These are phyloP conservation scores for Cheilosia scutellata DNA, from an alignment of 2,888 invertebrate genomes.

Conservation along the genomic window DNA sequence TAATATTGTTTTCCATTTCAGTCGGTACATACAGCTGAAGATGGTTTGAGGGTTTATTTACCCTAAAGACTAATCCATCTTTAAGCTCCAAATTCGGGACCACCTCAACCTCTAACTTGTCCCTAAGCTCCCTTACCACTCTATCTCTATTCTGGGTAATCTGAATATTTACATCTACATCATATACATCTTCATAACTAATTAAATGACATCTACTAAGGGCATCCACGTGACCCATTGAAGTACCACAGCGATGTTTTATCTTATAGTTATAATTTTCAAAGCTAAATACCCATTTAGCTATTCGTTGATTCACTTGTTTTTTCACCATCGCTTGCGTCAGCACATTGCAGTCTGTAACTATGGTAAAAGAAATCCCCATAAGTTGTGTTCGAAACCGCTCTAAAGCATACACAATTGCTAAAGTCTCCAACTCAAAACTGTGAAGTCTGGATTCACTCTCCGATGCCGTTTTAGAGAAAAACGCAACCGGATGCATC, in stretches of 20 bases:
- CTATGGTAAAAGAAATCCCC: background rate
- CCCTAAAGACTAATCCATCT: conserved; percentile 26
- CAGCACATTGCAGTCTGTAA: background rate
- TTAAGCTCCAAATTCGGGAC: background rate
- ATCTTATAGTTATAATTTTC: conserved; percentile 61
- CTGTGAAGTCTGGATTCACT: conserved; percentile 5
- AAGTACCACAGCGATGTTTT: conserved; percentile 23
- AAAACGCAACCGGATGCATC: too few species aligned
- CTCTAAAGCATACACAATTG: conserved; percentile 2
- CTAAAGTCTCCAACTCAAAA: background rate
- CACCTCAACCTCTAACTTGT: conserved; percentile 8
- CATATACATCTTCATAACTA: background rate
- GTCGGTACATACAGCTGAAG: background rate
- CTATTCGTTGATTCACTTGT: conserved; percentile 33
- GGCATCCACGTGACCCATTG: conserved; percentile 55
- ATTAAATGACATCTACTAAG: conserved; percentile 22
- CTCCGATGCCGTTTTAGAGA: conserved; percentile 22
- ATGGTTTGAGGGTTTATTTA: background rate
- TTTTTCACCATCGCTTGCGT: conserved; percentile 32
- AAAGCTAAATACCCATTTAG: conserved; percentile 48
- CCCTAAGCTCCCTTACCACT: background rate
- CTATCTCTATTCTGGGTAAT: conserved; percentile 24
- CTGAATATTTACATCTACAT: conserved; percentile 5
- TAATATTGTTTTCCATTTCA: conserved; percentile 39
- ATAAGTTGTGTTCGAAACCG: conserved; percentile 8